Percentiles rank a stretch among this genome's conserved stretches.
phyloP scores from a whole-genome alignment of 2,888 invertebrate genomes.

The Plebejus melissa region DNA sequence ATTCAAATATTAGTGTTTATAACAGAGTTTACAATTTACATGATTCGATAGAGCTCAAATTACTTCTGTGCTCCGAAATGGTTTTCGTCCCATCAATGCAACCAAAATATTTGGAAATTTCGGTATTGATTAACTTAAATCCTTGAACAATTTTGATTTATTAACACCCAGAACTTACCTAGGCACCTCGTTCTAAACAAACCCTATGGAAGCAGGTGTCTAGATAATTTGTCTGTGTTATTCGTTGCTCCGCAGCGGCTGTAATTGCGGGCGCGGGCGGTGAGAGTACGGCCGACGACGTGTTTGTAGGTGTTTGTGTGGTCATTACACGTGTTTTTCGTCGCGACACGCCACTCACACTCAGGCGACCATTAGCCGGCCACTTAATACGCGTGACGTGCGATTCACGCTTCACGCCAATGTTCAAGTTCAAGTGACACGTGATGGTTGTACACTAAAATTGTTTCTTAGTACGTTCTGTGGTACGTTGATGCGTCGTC shows the following conservation, averaged over 20 bases:
- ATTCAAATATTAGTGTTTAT: neutral
- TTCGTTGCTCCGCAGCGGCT: slow-evolving; percentile 45
- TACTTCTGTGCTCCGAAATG: too few relatives aligned
- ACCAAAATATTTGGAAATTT: too few relatives aligned
- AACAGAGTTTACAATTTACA: too few relatives aligned
- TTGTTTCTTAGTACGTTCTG: neutral
- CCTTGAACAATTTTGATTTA: neutral
- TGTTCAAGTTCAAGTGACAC: slow-evolving; percentile 15
- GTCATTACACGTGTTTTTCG: slow-evolving; percentile 58
- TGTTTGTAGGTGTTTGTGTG: slow-evolving; percentile 59
- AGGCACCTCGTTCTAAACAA: neutral
- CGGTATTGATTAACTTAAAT: neutral
- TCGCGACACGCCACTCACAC: slow-evolving; percentile 59
- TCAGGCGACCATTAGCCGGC: slow-evolving; percentile 50
- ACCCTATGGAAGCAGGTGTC: neutral
- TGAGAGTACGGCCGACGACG: slow-evolving; percentile 44
- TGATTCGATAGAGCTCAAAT: too few relatives aligned
- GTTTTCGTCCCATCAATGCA: too few relatives aligned
- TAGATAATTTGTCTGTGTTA: neutral
- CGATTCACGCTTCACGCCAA: slow-evolving; percentile 3
- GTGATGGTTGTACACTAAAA: neutral
- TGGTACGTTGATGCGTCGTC: neutral
- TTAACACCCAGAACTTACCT: too few relatives aligned
- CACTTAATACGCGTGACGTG: slow-evolving; percentile 37
- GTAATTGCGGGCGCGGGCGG: slow-evolving; percentile 52